Evolutionary conservation across 2,888 invertebrate species (phyloP), one percentile per base, ranked within the genome.

Genomic region (Leptura quadrifasciata): DNA sequence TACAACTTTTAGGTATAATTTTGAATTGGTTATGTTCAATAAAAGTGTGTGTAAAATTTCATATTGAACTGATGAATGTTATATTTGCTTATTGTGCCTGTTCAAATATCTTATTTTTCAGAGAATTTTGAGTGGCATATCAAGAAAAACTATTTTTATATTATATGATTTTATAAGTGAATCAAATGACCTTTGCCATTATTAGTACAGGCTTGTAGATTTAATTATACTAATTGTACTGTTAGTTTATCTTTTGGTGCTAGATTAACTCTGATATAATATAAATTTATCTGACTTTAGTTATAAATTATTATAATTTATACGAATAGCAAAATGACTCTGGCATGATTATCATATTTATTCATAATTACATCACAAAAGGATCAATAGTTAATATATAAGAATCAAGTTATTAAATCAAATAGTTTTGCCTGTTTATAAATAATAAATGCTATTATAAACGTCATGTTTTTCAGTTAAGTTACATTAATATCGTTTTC

Each of bases 361-460:
- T 20, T 21, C 20, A 57, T 57, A 20, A 31, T 69, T 47, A 39
- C 39, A 58, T 69, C 69, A 69, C 69, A 58, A 69, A 20, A 15
- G 20, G 17, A 54, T 54, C 27, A 55, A 55, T 35, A 63, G 2
- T 31, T n/a, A n/a, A n/a, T n/a, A n/a, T n/a, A n/a, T n/a, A n/a
- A n/a, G n/a, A n/a, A n/a, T n/a, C n/a, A n/a, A 20, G 35, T 63
- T 39, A 57, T 10, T 65, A 65, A 68, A 57, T 57, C 57, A 68
- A 68, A 68, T 31, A 68, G 31, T 35, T 57, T 68, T 55, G 27
- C 55, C 10, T 54, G 35, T 39, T 60, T 5, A 18, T 10, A 15
- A 39, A 39, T 47, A 4, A 47, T 47, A 15, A 2, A 10, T n/a
- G n/a, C n/a, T n/a, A 47, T 47, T 47, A n/a, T 5, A 47, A n/a